phyloP scores from a whole-genome alignment of 2,888 invertebrate species.

The Autographa pulchrina region DNA sequence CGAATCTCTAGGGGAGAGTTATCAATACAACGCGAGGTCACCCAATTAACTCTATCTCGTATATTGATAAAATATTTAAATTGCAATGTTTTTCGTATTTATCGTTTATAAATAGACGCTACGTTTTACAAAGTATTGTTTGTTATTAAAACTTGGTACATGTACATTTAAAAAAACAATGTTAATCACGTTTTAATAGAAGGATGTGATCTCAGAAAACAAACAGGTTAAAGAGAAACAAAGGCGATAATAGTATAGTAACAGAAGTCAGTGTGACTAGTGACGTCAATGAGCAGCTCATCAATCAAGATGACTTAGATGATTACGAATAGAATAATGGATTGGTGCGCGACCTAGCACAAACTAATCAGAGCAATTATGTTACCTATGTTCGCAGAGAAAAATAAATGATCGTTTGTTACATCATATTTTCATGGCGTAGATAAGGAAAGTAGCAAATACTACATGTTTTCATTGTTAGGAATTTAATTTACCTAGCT shows the following conservation, averaged over 20 bases:
- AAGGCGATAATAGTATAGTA: constrained; percentile 21
- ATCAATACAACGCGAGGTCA: constrained; percentile 60
- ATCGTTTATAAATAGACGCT: constrained; percentile 55
- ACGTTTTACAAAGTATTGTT: constrained; percentile 20
- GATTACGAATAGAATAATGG: constrained; percentile 41
- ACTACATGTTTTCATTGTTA: background rate
- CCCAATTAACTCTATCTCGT: constrained; percentile 63
- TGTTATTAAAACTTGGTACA: constrained; percentile 7
- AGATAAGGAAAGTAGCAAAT: background rate
- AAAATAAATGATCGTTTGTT: background rate
- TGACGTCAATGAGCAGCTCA: constrained; percentile 50
- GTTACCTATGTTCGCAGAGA: constrained; percentile 8
- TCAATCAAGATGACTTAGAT: constrained; percentile 44
- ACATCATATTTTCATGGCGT: background rate
- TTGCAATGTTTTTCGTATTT: constrained; percentile 60
- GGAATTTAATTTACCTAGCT: background rate
- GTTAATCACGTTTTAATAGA: constrained; percentile 12
- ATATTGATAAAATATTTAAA: constrained; percentile 55
- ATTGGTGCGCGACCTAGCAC: constrained; percentile 51
- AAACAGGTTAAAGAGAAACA: constrained; percentile 17
- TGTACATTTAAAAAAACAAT: constrained; percentile 8
- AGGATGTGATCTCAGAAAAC: constrained; percentile 6
- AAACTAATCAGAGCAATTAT: constrained; percentile 18
- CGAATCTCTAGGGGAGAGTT: constrained; percentile 52
- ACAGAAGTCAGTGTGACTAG: constrained; percentile 18